Evolutionary conservation across 2,888 invertebrate species (phyloP).

Genomic region (Phasia obesa): DNA sequence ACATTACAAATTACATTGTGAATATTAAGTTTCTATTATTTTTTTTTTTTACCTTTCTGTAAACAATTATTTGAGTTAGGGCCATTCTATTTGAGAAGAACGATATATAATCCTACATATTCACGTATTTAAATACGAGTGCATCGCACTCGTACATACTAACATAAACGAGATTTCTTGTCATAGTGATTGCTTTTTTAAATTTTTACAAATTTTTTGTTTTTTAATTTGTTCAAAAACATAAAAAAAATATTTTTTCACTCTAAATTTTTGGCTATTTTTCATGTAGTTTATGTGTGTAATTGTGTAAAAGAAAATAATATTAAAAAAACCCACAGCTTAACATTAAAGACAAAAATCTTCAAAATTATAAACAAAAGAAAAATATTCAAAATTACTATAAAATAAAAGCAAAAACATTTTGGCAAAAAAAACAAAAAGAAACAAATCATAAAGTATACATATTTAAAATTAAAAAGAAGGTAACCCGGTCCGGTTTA

Average conservation of each 20-base stretch:
- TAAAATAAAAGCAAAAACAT: constrained; percentile 29
- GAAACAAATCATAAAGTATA: background rate
- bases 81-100: too few species aligned
- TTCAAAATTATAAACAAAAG: constrained; percentile 22
- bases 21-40: too few species aligned
- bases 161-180: constrained; percentile 20
- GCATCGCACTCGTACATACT: background rate
- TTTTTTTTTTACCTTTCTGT: too few species aligned
- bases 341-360: constrained; percentile 21
- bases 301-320: constrained; percentile 61
- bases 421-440: constrained; percentile 28
- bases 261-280: constrained; percentile 66
- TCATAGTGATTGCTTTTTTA: constrained; percentile 41
- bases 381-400: constrained; percentile 50
- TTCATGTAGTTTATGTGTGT: constrained; percentile 69
- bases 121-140: background rate
- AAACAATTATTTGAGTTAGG: too few species aligned
- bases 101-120: constrained; percentile 1
- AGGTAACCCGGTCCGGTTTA: constrained; percentile 38
- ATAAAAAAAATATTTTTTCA: constrained; percentile 38
- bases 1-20: too few species aligned
- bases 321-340: constrained; percentile 49
- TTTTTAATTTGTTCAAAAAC: constrained; percentile 7
- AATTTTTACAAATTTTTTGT: constrained; percentile 14
- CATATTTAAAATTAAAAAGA: constrained; percentile 8